Base-by-base conservation (phyloP, 2,113 vertebrate genomes). In the Engraulis encrasicolus region DNA sequence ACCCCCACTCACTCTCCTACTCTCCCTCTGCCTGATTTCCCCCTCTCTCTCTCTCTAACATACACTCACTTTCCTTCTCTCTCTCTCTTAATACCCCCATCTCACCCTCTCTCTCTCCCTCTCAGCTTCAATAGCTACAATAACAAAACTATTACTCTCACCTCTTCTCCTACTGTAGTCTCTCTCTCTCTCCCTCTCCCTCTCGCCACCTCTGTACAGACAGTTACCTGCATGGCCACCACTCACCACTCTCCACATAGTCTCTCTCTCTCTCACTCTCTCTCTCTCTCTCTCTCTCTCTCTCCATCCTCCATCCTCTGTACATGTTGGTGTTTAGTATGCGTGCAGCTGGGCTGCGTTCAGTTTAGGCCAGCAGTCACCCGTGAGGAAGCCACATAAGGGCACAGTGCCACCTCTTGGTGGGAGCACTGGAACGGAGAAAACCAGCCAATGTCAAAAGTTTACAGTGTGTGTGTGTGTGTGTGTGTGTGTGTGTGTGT, bases 381-480 rank as follows among this genome's bases (percentile, higher is more conserved):
- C 48, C 54, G 45, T 12, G 23, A 86, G 84, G 82, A 20, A 79
- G 85, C 90, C 87, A 85, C 86, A 89, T 89, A 93, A 90, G 90
- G 85, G 87, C 82, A 91, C 87, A 94, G 90, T 93, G 91, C 92
- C 91, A 92, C 87, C 92, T 93, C 89, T 92, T 89, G 93, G 92
- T 88, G 88, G 88, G 79, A 87, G 82, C 77, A 23, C 19, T 34
- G 66, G 31, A 74, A 36, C 31, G 17, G 1, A 15, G 23, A 74
- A 74, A 34, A 74, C 17, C 66, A 18, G 66, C 12, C 2, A 31
- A 31, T 74, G 23, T 74, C 66, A 74, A 31, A 74, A 74, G 66
- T 74, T 74, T 15, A 71, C 11, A 15, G 66, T 34, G 27, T 31
- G 66, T 52, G 15, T 82, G 34, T 66, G 81, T 80, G 34, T 74